Conservation (phyloP, 2,888 invertebrate genomes). For the Rambutsinella grinnellia region DNA sequence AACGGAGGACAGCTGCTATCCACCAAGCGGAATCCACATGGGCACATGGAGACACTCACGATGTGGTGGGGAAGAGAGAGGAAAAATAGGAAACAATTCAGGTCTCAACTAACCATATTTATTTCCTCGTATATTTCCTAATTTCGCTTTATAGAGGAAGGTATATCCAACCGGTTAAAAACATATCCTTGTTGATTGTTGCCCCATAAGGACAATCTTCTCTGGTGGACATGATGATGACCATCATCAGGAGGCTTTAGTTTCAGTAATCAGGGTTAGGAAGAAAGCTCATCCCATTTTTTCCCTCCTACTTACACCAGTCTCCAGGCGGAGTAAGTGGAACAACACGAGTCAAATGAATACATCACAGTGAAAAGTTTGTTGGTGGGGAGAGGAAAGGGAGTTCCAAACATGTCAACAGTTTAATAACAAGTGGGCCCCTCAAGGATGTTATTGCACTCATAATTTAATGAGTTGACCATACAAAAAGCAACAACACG, state of each 20-base stretch:
- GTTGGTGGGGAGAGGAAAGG: constrained; percentile 1
- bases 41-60: constrained; percentile 18
- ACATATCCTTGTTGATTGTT: constrained; percentile 33
- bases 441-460: constrained; percentile 36
- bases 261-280: background rate
- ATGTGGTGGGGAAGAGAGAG: background rate
- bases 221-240: constrained; percentile 5
- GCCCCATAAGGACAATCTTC: constrained; percentile 13
- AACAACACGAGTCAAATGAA: constrained; percentile 8
- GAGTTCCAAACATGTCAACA: constrained; percentile 8
- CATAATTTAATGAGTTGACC: constrained; percentile 48
- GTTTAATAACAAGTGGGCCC: constrained; percentile 30
- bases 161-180: background rate
- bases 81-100: constrained; percentile 2
- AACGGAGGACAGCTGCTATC: constrained; percentile 44
- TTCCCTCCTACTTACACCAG: background rate
- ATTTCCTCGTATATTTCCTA: too few species aligned
- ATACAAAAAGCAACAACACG: constrained; percentile 6
- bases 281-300: background rate
- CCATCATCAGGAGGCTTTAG: background rate
- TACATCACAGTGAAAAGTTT: background rate
- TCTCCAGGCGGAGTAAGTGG: constrained; percentile 5
- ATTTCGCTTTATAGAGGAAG: background rate
- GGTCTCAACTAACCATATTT: background rate
- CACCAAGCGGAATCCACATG: constrained; percentile 45